Evolutionary conservation across 2,888 invertebrate species (phyloP), one percentile per base, ranked within the genome.

Genomic region (Odontocolon sp.): DNA sequence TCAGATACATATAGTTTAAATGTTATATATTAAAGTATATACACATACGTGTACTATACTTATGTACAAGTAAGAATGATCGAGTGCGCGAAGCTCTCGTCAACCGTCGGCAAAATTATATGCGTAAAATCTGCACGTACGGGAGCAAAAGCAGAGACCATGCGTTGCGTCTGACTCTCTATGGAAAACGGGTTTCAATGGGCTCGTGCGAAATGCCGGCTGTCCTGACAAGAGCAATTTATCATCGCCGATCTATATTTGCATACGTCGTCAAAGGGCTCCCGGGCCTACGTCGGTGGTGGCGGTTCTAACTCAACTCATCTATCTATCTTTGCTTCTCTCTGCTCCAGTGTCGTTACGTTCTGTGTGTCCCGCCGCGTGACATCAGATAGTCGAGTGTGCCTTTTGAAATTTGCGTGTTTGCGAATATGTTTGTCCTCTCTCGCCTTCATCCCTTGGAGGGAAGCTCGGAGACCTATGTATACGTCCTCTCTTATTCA

Each of bases 181-280:
- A 79, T 82, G 81, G 85, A 82, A 87, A 88, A 88, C 88, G 85
- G 85, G 87, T 89, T 88, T 88, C 81, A 85, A 86, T 86, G 84
- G 86, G 85, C 87, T 87, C 87, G 89, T 88, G 88, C 88, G 89
- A 89, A 89, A 89, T 88, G 87, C 88, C 88, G 88, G 87, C 85
- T 88, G 88, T 87, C 89, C 88, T 89, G 88, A 89, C 89, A 87
- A 88, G 88, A 88, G 88, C 89, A 90, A 90, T 90, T 90, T 90
- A 90, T 90, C 90, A 90, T 88, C 86, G 87, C 88, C 90, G 88
- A 90, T 89, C 89, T 90, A 86, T 89, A 89, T 89, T 89, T 89
- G 89, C 90, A 90, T 90, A 89, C 87, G 87, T 89, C 87, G 88
- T 89, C 88, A 87, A 89, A 89, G 88, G 87, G 87, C 85, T 81